These are phyloP conservation scores for Petroica traversi DNA, from an alignment of 2,113 vertebrate species.

Conservation along the genomic window DNA sequence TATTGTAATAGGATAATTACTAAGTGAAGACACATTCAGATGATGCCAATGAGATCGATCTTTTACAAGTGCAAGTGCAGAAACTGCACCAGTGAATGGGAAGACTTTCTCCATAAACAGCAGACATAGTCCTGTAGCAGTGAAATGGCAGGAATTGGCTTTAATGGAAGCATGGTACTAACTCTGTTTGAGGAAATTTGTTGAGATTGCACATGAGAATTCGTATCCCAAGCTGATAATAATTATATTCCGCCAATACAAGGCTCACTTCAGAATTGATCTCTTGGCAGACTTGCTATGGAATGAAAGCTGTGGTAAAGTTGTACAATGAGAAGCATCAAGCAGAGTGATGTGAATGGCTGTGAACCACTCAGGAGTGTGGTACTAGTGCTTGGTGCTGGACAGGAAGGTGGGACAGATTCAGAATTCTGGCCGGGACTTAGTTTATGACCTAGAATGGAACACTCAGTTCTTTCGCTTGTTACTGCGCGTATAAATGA, in stretches of 20 bases:
- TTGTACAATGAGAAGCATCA: neutral
- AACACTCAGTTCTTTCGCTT: neutral
- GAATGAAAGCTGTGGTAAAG: neutral
- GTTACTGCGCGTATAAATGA: neutral
- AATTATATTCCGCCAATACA: neutral
- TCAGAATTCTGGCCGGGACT: neutral
- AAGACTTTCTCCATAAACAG: neutral
- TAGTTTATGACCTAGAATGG: neutral
- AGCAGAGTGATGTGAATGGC: neutral
- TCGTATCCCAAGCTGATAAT: neutral
- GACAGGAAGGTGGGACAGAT: neutral
- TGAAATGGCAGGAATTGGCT: neutral
- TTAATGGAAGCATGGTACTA: neutral
- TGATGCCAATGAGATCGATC: neutral
- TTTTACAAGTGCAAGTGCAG: neutral
- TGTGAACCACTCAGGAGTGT: rapidly evolving
- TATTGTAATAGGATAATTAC: neutral
- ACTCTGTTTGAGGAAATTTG: neutral
- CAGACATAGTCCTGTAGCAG: neutral
- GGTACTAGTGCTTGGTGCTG: neutral
- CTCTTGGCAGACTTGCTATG: neutral
- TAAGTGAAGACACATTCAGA: neutral
- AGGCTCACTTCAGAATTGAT: neutral
- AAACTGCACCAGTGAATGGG: neutral
- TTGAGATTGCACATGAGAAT: neutral